phyloP scores from a whole-genome alignment of 2,888 invertebrate species.

The Polylopha cassiicola region DNA sequence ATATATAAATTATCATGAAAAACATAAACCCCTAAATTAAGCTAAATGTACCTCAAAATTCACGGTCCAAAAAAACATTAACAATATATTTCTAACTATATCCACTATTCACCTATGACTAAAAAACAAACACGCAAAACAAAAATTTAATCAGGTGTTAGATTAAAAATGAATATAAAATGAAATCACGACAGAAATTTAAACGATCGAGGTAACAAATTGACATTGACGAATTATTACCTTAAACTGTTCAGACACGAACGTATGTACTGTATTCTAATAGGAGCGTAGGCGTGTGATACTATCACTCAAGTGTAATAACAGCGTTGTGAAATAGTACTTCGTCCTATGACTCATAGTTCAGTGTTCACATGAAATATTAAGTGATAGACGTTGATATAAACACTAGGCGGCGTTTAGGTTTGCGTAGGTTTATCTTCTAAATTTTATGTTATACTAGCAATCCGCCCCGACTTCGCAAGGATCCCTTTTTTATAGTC shows the following conservation, averaged over 20 bases:
- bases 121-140: conserved; percentile 6
- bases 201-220: conserved; percentile 56
- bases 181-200: conserved; percentile 38
- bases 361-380: no score
- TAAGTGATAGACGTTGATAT: no score
- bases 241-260: conserved; percentile 40
- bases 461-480: no score
- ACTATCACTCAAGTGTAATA: conserved; percentile 44
- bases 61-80: no score
- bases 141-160: conserved; percentile 10
- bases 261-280: conserved; percentile 44
- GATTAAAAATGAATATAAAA: conserved; percentile 20
- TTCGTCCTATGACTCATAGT: conserved; percentile 33
- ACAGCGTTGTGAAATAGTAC: conserved; percentile 48
- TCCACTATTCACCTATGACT: conserved; percentile 4
- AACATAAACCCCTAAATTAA: no score
- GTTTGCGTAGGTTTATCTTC: no score
- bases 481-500: no score
- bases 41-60: no score
- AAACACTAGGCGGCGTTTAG: conserved; percentile 14
- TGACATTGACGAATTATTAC: conserved; percentile 69
- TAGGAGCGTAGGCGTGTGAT: conserved; percentile 50
- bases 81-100: no score
- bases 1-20: no score
- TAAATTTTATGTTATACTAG: no score